phyloP scores from a whole-genome alignment of 1,140 invertebrate species.

The Capitella teleta region DNA sequence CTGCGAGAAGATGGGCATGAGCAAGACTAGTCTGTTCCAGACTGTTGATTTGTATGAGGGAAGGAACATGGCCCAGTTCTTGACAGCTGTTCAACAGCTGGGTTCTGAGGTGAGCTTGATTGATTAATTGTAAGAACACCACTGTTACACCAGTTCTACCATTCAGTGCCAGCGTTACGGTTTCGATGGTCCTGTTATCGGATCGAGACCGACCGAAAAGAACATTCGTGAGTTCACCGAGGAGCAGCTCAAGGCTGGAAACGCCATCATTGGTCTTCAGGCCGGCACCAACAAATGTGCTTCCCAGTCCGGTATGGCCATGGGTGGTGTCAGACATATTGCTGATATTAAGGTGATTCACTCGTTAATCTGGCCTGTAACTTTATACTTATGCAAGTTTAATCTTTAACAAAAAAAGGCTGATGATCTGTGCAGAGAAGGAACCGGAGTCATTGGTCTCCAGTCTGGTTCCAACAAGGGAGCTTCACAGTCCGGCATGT shows the following conservation, averaged over 20 bases:
- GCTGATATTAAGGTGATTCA: constrained; percentile 11
- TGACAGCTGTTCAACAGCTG: constrained; percentile 24
- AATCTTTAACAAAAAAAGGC: too few species aligned
- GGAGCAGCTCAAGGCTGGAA: constrained; percentile 77
- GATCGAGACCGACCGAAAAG: constrained; percentile 84
- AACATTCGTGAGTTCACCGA: constrained; percentile 69
- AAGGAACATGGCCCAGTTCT: constrained; percentile 31
- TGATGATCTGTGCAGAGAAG: background rate
- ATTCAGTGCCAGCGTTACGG: constrained; percentile 56
- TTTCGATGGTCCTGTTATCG: constrained; percentile 63
- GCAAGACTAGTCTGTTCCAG: constrained; percentile 28
- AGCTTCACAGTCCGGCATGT: constrained; percentile 36
- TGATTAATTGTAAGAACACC: background rate
- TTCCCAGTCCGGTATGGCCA: constrained; percentile 32
- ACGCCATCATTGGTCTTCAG: constrained; percentile 81
- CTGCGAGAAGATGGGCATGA: constrained; percentile 21
- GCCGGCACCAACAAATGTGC: constrained; percentile 80
- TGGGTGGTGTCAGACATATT: constrained; percentile 54
- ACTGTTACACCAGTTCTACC: constrained; percentile 36
- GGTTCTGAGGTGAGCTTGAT: constrained; percentile 26
- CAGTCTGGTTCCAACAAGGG: constrained; percentile 87
- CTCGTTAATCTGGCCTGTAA: too few species aligned
- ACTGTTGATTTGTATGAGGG: constrained; percentile 34
- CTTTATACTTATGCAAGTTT: too few species aligned
- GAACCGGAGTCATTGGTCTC: constrained; percentile 35